Evolutionary conservation across 2,888 invertebrate species (phyloP).

Genomic region (Drosophila hawaiiensis): DNA sequence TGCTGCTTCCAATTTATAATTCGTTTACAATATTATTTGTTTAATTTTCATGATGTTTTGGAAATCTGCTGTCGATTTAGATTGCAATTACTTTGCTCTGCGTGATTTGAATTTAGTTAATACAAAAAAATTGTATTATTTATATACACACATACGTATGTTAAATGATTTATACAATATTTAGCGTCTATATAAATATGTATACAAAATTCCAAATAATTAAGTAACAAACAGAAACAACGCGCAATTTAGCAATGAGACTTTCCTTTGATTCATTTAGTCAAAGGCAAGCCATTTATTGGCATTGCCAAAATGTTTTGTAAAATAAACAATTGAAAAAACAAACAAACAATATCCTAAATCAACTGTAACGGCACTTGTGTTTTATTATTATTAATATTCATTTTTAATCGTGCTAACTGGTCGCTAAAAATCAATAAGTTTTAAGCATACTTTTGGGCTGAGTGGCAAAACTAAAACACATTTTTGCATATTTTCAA

Average conservation of each 20-base stretch:
- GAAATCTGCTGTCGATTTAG: constrained; percentile 19
- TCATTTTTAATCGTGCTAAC: neutral
- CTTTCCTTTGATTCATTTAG: constrained; percentile 69
- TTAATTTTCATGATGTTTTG: constrained; percentile 5
- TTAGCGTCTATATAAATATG: constrained; percentile 37
- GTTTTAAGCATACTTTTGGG: neutral
- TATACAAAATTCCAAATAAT: constrained; percentile 64
- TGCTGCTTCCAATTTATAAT: constrained; percentile 49
- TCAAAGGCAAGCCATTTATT: constrained; percentile 42
- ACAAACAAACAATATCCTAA: constrained; percentile 14
- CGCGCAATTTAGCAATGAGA: constrained; percentile 76
- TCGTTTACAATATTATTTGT: constrained; percentile 14
- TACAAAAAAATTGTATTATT: constrained; percentile 64
- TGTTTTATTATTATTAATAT: constrained; percentile 1
- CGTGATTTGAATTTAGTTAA: constrained; percentile 63
- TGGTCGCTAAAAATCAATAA: neutral
- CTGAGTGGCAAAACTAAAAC: neutral
- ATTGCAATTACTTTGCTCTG: constrained; percentile 52
- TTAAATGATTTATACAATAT: constrained; percentile 48
- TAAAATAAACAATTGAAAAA: constrained; percentile 68
- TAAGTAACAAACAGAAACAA: constrained; percentile 50
- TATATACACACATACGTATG: constrained; percentile 43
- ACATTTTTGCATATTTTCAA: neutral
- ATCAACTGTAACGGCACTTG: constrained; percentile 1
- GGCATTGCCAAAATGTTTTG: constrained; percentile 56